phyloP scores from a whole-genome alignment of 2,113 vertebrate genomes.

The Cheirogaleus medius region DNA sequence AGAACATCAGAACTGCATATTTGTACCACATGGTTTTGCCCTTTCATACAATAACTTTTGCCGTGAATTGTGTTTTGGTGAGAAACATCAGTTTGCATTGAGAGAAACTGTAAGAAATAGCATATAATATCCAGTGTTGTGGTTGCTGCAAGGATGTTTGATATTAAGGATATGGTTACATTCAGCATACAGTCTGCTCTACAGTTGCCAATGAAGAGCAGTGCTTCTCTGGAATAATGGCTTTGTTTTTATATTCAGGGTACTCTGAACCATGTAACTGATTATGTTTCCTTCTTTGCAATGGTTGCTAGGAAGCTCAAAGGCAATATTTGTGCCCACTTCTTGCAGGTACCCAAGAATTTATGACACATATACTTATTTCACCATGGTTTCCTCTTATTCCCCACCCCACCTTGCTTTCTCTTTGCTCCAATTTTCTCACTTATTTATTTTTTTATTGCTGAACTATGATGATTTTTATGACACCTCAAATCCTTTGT shows the following conservation, averaged over 20 bases:
- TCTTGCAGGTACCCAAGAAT: not conserved
- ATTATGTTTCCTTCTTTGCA: slow-evolving; percentile 19
- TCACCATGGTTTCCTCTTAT: not conserved
- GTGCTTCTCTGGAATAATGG: not conserved
- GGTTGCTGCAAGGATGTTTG: not conserved
- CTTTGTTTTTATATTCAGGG: slow-evolving; percentile 31
- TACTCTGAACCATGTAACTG: not conserved
- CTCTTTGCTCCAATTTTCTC: not conserved
- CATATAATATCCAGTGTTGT: not conserved
- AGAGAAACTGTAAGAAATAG: not conserved
- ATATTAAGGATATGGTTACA: not conserved
- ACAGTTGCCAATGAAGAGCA: not conserved
- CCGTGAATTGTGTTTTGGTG: slow-evolving; percentile 26
- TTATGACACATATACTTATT: not conserved
- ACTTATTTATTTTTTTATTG: not conserved
- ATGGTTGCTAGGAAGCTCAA: slow-evolving; percentile 38
- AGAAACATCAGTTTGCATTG: slow-evolving; percentile 24
- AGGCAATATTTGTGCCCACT: slow-evolving; percentile 2
- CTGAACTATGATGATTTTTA: not conserved
- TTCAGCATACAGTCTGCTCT: not conserved
- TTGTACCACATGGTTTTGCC: not conserved
- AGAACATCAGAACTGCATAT: not conserved
- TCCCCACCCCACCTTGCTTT: not conserved
- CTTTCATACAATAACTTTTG: not conserved
- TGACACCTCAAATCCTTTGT: not conserved